Percentiles rank a stretch among this genome's conserved stretches.
phyloP scores from a whole-genome alignment of 2,888 invertebrate genomes.

The Thymelicus lineola region DNA sequence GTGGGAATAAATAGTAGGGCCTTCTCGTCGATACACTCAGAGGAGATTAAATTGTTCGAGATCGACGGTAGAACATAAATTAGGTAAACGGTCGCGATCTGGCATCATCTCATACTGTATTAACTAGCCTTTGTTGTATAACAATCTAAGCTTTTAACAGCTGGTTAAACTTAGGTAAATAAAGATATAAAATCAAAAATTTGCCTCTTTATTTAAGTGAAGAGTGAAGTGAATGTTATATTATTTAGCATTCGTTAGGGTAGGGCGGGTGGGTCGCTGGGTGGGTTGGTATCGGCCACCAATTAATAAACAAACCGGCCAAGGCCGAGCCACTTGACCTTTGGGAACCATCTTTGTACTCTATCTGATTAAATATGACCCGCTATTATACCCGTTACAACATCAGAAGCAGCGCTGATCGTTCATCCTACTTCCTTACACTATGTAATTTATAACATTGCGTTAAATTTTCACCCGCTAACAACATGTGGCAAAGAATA shows the following conservation, averaged over 20 bases:
- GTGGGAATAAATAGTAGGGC: conserved; percentile 79
- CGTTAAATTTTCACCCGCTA: background rate
- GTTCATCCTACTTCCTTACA: background rate
- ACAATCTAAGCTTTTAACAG: background rate
- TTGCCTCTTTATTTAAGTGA: conserved; percentile 67
- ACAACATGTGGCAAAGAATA: conserved; percentile 15
- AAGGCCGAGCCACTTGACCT: conserved; percentile 73
- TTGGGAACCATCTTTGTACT: conserved; percentile 64
- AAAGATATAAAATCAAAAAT: conserved; percentile 37
- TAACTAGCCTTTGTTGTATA: conserved; percentile 16
- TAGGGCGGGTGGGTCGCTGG: conserved; percentile 55
- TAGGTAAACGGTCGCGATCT: conserved; percentile 62
- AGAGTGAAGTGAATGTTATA: conserved; percentile 67
- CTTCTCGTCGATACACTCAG: conserved; percentile 76
- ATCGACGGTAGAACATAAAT: conserved; percentile 71
- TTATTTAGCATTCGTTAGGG: conserved; percentile 77
- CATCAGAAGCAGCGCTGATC: background rate
- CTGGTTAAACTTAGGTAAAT: background rate
- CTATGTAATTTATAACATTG: background rate
- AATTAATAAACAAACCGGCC: conserved; percentile 82
- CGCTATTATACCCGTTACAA: background rate
- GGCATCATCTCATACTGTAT: conserved; percentile 52
- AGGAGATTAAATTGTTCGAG: conserved; percentile 81
- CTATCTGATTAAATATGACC: conserved; percentile 40
- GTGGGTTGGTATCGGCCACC: conserved; percentile 70